Evolutionary conservation across 2,797 vertebrate genomes (phyloP).

Genomic region (Oryzias dopingdopingensis): DNA sequence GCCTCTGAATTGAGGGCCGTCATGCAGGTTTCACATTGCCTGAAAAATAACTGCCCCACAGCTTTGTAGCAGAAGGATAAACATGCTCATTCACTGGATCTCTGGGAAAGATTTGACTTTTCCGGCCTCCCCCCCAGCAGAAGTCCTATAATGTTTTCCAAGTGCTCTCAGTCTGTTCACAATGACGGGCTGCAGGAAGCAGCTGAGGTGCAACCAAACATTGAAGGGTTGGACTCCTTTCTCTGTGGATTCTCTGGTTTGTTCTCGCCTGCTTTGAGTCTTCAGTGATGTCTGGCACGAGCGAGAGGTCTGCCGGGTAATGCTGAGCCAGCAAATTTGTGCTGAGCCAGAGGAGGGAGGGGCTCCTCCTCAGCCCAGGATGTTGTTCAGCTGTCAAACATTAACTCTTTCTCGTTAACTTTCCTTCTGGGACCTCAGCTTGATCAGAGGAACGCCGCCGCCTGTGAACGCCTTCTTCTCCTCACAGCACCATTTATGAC

Average conservation of each 20-base stretch:
- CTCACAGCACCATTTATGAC: constrained; percentile 33
- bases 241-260: neutral
- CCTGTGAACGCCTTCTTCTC: neutral
- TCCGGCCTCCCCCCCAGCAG: constrained; percentile 20
- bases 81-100: neutral
- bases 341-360: constrained; percentile 43
- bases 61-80: too few relatives aligned
- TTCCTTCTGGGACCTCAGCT: neutral
- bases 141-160: constrained; percentile 75
- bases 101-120: constrained; percentile 2
- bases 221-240: constrained; percentile 1
- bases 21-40: too few relatives aligned
- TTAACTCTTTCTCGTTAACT: constrained; percentile 46
- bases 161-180: constrained; percentile 39
- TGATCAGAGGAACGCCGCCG: neutral
- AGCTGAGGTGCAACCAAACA: constrained; percentile 29
- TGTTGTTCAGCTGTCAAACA: constrained; percentile 49
- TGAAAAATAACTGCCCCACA: too few relatives aligned
- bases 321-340: constrained; percentile 65
- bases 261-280: constrained; percentile 3
- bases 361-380: constrained; percentile 45
- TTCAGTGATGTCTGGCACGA: constrained; percentile 3
- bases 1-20: too few relatives aligned
- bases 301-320: constrained; percentile 46
- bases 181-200: constrained; percentile 31